Evolutionary conservation across 1,140 invertebrate species (phyloP).

Genomic region (Micrasema minimum): DNA sequence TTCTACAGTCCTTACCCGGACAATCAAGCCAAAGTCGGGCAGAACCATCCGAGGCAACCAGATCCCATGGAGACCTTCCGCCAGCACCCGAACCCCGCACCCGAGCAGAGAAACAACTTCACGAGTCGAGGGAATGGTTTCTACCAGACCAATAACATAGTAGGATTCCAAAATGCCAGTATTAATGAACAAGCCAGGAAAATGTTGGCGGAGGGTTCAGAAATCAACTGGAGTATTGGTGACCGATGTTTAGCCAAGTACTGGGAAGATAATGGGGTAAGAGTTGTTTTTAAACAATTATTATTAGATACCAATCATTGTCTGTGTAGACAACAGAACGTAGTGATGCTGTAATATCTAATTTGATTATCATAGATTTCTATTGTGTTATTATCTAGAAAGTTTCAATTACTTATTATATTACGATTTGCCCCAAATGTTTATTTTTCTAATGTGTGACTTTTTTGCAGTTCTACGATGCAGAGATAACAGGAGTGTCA

Average conservation of each 20-base stretch:
- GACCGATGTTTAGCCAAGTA: slow-evolving; percentile 89
- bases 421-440: too few relatives aligned
- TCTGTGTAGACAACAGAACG: too few relatives aligned
- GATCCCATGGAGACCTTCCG: slow-evolving; percentile 42
- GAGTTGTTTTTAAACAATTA: slow-evolving; percentile 31
- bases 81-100: slow-evolving; percentile 30
- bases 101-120: slow-evolving; percentile 43
- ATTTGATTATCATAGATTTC: too few relatives aligned
- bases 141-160: slow-evolving; percentile 68
- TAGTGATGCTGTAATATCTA: too few relatives aligned
- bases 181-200: slow-evolving; percentile 71
- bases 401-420: too few relatives aligned
- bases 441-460: too few relatives aligned
- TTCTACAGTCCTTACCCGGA: slow-evolving; percentile 48
- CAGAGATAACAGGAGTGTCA: slow-evolving; percentile 81
- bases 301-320: too few relatives aligned
- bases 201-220: slow-evolving; percentile 59
- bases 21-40: slow-evolving; percentile 40
- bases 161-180: slow-evolving; percentile 71
- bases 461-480: slow-evolving; percentile 83
- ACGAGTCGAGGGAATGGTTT: slow-evolving; percentile 57
- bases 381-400: too few relatives aligned
- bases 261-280: slow-evolving; percentile 90
- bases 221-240: slow-evolving; percentile 77
- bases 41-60: slow-evolving; percentile 37